Conservation (phyloP, 1,140 invertebrate genomes). For the Diorhabda elongata region DNA sequence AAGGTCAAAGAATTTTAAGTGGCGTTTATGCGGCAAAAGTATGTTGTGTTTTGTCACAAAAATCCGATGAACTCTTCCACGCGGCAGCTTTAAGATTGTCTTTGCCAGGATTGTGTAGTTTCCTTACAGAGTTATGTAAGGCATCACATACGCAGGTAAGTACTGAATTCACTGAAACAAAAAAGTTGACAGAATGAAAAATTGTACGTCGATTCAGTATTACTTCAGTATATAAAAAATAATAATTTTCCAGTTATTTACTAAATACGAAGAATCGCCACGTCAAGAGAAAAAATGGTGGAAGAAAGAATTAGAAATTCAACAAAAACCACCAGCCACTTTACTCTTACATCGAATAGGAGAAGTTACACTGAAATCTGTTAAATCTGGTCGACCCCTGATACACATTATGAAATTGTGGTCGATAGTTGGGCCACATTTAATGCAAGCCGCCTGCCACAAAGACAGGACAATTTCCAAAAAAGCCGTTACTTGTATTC, state of each 20-base stretch:
- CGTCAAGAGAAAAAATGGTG: constrained; percentile 52
- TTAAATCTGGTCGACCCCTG: constrained; percentile 79
- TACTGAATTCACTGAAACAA: neutral
- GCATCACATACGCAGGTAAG: constrained; percentile 72
- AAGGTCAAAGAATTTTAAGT: constrained; percentile 67
- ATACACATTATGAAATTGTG: constrained; percentile 87
- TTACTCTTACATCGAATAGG: constrained; percentile 77
- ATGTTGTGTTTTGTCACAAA: constrained; percentile 79
- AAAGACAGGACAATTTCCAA: constrained; percentile 85
- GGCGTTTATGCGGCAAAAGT: constrained; percentile 80
- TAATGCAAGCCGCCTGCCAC: constrained; percentile 91
- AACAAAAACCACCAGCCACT: constrained; percentile 46
- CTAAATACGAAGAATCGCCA: constrained; percentile 39
- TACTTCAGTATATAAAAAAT: constrained; percentile 6
- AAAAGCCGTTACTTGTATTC: constrained; percentile 88
- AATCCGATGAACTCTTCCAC: constrained; percentile 79
- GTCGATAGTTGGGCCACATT: constrained; percentile 84
- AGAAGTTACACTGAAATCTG: constrained; percentile 81
- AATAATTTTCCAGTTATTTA: constrained; percentile 34
- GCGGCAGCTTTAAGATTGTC: constrained; percentile 85
- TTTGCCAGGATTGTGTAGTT: constrained; percentile 73
- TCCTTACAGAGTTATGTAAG: constrained; percentile 74
- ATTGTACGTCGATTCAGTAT: neutral
- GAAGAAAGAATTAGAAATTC: constrained; percentile 51
- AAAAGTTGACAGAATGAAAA: neutral